These are phyloP conservation scores for Dermolepida albohirtum DNA, from an alignment of 2,888 invertebrate species.

Conservation along the genomic window DNA sequence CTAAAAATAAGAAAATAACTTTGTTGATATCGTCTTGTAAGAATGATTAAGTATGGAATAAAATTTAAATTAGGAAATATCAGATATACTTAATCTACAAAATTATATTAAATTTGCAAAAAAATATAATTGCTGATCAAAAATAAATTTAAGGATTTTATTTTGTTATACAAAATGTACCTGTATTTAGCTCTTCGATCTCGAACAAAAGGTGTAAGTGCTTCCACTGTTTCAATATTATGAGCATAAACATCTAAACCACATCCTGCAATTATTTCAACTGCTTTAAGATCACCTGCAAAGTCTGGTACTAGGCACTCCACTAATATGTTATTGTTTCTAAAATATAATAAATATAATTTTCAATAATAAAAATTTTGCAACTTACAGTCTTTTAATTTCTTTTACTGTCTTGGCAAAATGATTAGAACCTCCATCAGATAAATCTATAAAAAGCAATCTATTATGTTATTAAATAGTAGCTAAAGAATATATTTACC, in stretches of 20 bases:
- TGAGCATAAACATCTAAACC: slow-evolving; percentile 98
- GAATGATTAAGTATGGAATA: neutral
- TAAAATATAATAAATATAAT: slow-evolving; percentile 57
- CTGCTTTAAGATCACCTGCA: slow-evolving; percentile 80
- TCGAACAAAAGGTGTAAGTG: slow-evolving; percentile 90
- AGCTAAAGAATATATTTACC: slow-evolving; percentile 68
- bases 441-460: slow-evolving; percentile 77
- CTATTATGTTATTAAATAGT: neutral
- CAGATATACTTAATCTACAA: too few relatives aligned
- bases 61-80: too few relatives aligned
- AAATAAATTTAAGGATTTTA: neutral
- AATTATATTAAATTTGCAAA: too few relatives aligned
- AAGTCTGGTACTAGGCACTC: slow-evolving; percentile 99
- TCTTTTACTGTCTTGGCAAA: slow-evolving; percentile 92
- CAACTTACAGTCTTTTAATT: slow-evolving; percentile 80
- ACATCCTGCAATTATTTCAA: slow-evolving; percentile 80
- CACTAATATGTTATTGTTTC: slow-evolving; percentile 87
- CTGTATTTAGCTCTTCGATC: slow-evolving; percentile 92
- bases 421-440: slow-evolving; percentile 94
- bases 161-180: slow-evolving; percentile 62
- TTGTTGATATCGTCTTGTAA: too few relatives aligned
- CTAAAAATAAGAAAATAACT: slow-evolving; percentile 62
- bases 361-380: slow-evolving; percentile 25
- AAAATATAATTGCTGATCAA: too few relatives aligned
- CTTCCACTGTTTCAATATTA: slow-evolving; percentile 97